Evolutionary conservation across 2,888 invertebrate genomes (phyloP).

Genomic region (Pyralis farinalis): DNA sequence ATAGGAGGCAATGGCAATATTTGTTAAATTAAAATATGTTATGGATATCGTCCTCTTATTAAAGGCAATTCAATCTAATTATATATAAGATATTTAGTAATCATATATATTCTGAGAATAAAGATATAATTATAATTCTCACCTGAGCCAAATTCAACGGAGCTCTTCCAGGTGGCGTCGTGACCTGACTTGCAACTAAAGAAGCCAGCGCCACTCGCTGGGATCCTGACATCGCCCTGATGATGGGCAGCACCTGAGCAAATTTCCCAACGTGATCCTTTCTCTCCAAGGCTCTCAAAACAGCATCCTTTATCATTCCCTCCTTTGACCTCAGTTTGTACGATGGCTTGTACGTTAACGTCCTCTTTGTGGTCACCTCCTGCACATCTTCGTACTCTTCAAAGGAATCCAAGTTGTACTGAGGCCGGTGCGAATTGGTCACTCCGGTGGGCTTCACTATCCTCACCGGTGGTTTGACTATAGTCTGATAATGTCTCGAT

Average conservation of each 20-base stretch:
- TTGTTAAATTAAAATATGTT: no score
- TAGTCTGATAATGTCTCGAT: conserved; percentile 59
- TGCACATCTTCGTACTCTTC: conserved; percentile 51
- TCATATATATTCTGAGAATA: no score
- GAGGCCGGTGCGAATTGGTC: conserved; percentile 70
- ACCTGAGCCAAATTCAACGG: conserved; percentile 82
- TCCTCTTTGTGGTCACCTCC: conserved; percentile 39
- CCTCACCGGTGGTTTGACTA: conserved; percentile 55
- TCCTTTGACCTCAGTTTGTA: conserved; percentile 59
- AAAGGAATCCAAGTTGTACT: conserved; percentile 65
- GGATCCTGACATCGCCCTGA: conserved; percentile 82
- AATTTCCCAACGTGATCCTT: conserved; percentile 82
- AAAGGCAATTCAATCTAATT: no score
- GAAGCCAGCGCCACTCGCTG: conserved; percentile 83
- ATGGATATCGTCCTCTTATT: no score
- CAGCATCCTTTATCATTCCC: conserved; percentile 71
- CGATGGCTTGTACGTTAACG: conserved; percentile 50
- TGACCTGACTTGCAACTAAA: conserved; percentile 82
- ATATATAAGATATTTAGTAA: no score
- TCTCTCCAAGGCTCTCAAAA: conserved; percentile 79
- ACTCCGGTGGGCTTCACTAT: conserved; percentile 57
- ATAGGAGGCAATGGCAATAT: no score
- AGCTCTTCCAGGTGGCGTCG: conserved; percentile 72
- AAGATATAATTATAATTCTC: no score
- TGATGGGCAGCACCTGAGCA: conserved; percentile 83